Conservation (phyloP, 2,888 invertebrate genomes). For the Drosophila cognata region DNA sequence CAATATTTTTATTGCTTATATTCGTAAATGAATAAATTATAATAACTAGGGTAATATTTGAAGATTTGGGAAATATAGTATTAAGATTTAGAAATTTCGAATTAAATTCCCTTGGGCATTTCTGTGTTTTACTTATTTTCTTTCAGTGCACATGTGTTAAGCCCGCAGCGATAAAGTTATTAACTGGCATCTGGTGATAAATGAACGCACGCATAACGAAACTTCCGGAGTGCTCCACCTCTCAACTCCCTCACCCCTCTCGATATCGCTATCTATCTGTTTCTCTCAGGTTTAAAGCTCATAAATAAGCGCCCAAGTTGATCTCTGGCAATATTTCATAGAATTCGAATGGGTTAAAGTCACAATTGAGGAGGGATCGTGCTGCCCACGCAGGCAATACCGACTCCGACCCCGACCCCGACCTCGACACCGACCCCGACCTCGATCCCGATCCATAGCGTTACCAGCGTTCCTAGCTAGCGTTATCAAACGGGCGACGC, state of each 20-base stretch:
- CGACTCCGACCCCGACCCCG: slow-evolving; percentile 17
- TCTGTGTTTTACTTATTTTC: neutral
- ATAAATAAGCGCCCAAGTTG: slow-evolving; percentile 43
- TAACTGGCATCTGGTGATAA: slow-evolving; percentile 63
- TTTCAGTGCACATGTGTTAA: slow-evolving; percentile 4
- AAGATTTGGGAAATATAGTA: neutral
- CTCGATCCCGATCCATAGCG: neutral
- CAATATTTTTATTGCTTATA: neutral
- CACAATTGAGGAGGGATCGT: neutral
- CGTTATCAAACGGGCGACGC: slow-evolving; percentile 48
- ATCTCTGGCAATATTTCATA: slow-evolving; percentile 24
- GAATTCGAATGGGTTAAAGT: slow-evolving; percentile 26
- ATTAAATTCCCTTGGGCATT: neutral
- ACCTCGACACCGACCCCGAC: slow-evolving; percentile 15
- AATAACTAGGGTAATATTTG: too few species aligned
- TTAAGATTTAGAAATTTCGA: neutral
- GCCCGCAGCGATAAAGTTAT: slow-evolving; percentile 72
- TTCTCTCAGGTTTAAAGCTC: slow-evolving; percentile 33
- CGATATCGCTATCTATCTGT: neutral
- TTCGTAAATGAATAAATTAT: neutral
- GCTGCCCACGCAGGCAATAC: slow-evolving; percentile 57
- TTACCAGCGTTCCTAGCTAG: slow-evolving; percentile 21
- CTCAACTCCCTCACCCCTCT: neutral
- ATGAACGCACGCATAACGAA: slow-evolving; percentile 44
- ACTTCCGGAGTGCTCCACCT: slow-evolving; percentile 58